Base-by-base conservation (phyloP, 2,797 vertebrate species). In the Lycodopsis pacificus region DNA sequence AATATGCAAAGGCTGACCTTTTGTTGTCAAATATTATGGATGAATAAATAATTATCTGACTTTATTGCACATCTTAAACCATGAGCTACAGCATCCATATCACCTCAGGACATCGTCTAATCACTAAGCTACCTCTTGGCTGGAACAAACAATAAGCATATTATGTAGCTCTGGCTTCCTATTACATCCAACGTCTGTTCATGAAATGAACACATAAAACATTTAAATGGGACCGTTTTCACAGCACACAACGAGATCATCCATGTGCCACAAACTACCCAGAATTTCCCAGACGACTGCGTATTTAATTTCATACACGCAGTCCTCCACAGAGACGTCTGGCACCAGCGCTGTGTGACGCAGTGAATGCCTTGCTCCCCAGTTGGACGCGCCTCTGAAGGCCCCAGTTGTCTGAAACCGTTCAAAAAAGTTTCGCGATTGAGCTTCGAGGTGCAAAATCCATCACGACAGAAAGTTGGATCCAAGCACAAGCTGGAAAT, bases 401-500 rank as follows among this genome's bases (percentile, higher is more conserved):
- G 75, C 34, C 57, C 53, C 53, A 7, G 53, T 69, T 59, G 65
- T 80, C 54, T 84, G 38, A 81, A 81, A 66, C 30, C 25, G 11
- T 62, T 81, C 42, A 46, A 65, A 61, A 84, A 49, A 79, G 82
- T 85, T 89, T 87, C 76, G 42, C 54, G 76, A 84, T 75, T 80
- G 68, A 78, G 73, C 66, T 86, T 70, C 54, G 54, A 80, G 67
- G 81, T 81, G 72, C 57, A 76, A 86, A 89, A 92, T 89, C 84
- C 61, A 30, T 71, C 82, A 82, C 88, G 83, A 90, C 68, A 71
- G 76, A 79, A 88, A 89, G 82, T 86, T 86, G 89, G 86, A 91
- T 79, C 57, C 9, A 17, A 88, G 89, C 74, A 77, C 77, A 82
- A 83, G 89, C 87, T 88, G 79, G 83, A 84, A 93, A 93, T 89